Evolutionary conservation across 2,113 vertebrate species (phyloP).

Genomic region (Calypte anna): DNA sequence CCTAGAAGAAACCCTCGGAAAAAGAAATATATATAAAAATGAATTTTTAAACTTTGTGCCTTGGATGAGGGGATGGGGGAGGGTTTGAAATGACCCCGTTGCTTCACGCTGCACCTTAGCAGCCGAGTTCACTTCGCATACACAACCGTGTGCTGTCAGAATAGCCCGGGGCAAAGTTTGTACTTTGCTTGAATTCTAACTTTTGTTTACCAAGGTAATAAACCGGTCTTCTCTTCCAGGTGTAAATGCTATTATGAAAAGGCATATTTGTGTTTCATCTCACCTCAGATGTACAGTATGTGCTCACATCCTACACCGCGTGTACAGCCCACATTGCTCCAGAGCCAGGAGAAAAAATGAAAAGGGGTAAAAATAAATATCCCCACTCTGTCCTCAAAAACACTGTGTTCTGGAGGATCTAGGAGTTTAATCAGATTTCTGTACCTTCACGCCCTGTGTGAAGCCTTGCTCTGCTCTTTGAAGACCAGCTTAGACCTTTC

Average conservation of each 20-base stretch:
- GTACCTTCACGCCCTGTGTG: background rate
- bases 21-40: background rate
- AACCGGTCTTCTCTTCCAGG: constrained; percentile 81
- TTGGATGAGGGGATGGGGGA: constrained; percentile 8
- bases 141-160: constrained; percentile 79
- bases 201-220: constrained; percentile 84
- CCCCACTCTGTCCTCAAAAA: background rate
- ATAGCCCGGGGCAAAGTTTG: constrained; percentile 83
- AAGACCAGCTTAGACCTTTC: background rate
- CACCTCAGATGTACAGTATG: constrained; percentile 77
- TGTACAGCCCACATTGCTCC: constrained; percentile 52
- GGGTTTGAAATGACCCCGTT: constrained; percentile 30
- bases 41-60: constrained; percentile 66
- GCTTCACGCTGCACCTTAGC: constrained; percentile 63
- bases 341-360: constrained; percentile 33
- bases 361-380: constrained; percentile 21
- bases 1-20: background rate
- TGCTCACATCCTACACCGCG: constrained; percentile 57
- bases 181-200: constrained; percentile 82
- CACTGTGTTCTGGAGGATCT: background rate
- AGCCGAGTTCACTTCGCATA: constrained; percentile 74
- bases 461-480: background rate
- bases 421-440: background rate
- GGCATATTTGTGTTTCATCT: constrained; percentile 79
- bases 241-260: constrained; percentile 84